Conservation (phyloP, 2,888 invertebrate genomes). For the Metellina segmentata region DNA sequence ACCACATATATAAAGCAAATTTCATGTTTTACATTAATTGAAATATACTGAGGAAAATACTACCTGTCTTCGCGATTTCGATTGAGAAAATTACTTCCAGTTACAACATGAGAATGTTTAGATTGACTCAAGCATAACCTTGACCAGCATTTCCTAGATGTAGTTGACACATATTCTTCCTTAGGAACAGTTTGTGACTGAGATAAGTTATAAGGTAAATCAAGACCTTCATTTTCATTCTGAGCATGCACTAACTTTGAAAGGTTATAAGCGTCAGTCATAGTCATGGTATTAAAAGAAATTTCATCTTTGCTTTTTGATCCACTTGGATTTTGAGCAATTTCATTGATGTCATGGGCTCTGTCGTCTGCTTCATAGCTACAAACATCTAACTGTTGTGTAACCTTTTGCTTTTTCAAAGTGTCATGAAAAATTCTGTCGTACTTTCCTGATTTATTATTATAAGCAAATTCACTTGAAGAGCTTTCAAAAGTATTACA, state of each 20-base stretch:
- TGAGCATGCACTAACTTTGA: neutral
- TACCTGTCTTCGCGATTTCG: neutral
- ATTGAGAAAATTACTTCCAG: neutral
- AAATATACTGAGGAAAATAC: neutral
- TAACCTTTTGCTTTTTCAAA: too few species aligned
- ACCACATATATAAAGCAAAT: too few species aligned
- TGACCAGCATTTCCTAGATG: slow-evolving; percentile 61
- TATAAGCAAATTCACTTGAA: neutral
- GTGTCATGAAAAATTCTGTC: neutral
- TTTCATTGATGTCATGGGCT: neutral
- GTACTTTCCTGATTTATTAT: neutral
- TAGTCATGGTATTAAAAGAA: slow-evolving; percentile 12
- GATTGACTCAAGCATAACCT: slow-evolving; percentile 53
- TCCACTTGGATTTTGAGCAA: neutral
- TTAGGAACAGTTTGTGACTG: neutral
- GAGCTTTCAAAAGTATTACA: neutral
- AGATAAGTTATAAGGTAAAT: neutral
- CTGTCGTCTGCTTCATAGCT: neutral
- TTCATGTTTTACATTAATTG: too few species aligned
- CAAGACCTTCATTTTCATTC: neutral
- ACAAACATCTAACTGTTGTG: neutral
- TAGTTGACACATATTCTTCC: neutral
- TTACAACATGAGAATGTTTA: slow-evolving; percentile 64
- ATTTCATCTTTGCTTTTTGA: neutral
- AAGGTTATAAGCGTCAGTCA: slow-evolving; percentile 49